A percentile compares a stretch with the other conserved stretches of the same genome.
phyloP scores from a whole-genome alignment of 1,140 invertebrate genomes.

The Atopsyche davidsoni region DNA sequence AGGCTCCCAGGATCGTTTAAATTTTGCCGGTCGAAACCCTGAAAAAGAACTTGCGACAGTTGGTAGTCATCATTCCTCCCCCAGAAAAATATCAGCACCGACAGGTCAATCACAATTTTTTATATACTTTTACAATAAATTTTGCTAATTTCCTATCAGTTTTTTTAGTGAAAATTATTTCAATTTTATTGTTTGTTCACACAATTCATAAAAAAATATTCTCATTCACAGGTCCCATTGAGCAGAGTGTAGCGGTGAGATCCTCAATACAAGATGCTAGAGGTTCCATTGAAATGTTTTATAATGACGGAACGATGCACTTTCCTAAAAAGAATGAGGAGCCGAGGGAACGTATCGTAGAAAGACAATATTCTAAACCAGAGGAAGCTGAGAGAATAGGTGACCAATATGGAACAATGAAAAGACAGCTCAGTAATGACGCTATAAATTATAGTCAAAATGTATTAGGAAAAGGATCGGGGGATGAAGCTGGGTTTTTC shows the following conservation, averaged over 20 bases:
- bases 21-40: constrained; percentile 62
- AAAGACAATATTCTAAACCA: constrained; percentile 27
- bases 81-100: constrained; percentile 53
- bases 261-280: constrained; percentile 70
- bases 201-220: background rate
- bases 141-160: background rate
- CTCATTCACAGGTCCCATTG: constrained; percentile 32
- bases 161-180: background rate
- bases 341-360: constrained; percentile 9
- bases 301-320: constrained; percentile 47
- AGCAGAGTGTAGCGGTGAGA: constrained; percentile 56
- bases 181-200: constrained; percentile 3
- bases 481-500: constrained; percentile 41
- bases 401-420: constrained; percentile 38
- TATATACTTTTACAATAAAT: background rate
- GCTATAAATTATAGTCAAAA: constrained; percentile 49
- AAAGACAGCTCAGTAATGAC: constrained; percentile 51
- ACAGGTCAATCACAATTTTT: constrained; percentile 40
- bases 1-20: constrained; percentile 72
- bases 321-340: constrained; percentile 21
- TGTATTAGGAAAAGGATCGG: constrained; percentile 49
- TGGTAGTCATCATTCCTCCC: constrained; percentile 33
- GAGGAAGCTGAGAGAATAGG: constrained; percentile 33
- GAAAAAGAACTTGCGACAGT: constrained; percentile 61
- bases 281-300: constrained; percentile 62